phyloP scores from a whole-genome alignment of 2,888 invertebrate genomes.

The Invenusta paracnida region DNA sequence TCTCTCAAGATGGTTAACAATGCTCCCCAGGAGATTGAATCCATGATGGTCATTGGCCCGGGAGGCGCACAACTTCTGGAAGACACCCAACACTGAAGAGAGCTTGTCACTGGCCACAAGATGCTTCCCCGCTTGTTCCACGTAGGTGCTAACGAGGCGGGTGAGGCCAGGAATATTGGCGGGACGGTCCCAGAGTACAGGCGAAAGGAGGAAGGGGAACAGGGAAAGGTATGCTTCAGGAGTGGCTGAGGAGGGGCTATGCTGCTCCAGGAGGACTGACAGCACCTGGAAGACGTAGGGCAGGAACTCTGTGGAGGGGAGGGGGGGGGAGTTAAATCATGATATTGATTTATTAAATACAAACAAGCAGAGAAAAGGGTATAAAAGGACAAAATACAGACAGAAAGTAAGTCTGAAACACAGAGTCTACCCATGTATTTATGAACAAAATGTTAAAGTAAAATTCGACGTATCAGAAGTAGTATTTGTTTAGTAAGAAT shows the following conservation, averaged over 20 bases:
- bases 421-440: background rate
- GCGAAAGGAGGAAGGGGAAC: slow-evolving; percentile 81
- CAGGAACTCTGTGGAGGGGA: slow-evolving; percentile 46
- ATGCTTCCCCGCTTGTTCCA: slow-evolving; percentile 55
- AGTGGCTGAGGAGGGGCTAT: slow-evolving; percentile 49
- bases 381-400: background rate
- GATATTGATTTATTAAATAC: slow-evolving; percentile 33
- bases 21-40: slow-evolving; percentile 79
- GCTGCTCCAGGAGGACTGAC: slow-evolving; percentile 75
- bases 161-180: slow-evolving; percentile 90
- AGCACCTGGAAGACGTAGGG: slow-evolving; percentile 75
- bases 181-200: slow-evolving; percentile 83
- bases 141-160: slow-evolving; percentile 79
- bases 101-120: slow-evolving; percentile 67
- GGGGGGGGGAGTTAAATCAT: background rate
- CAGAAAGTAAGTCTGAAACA: background rate
- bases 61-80: slow-evolving; percentile 90
- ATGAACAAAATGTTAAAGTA: too few species aligned
- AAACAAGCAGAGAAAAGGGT: slow-evolving; percentile 59
- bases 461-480: background rate
- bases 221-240: slow-evolving; percentile 81
- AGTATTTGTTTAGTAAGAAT: background rate
- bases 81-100: slow-evolving; percentile 73
- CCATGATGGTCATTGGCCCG: slow-evolving; percentile 93
- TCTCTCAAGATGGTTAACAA: slow-evolving; percentile 78